Evolutionary conservation across 2,797 vertebrate species (phyloP), one percentile per base, ranked within the genome.

Genomic region (Acanthurus leucopareius): DNA sequence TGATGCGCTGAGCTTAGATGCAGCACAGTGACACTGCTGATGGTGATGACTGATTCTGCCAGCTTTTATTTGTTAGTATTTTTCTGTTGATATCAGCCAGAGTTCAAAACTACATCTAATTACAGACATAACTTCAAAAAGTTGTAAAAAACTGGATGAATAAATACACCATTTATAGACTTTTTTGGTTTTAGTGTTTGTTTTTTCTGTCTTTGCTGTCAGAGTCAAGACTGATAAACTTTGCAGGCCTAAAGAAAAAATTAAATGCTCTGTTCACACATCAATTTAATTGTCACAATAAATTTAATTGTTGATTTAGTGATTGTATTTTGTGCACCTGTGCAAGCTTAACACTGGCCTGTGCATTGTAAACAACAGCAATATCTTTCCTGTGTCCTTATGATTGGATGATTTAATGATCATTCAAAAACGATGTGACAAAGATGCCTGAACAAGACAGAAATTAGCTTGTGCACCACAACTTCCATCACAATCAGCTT

Each of bases 11-110:
- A 86, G 54, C 52, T 73, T 17, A 71, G 69, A 45, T 64, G 10
- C 75, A 59, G 56, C 65, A 63, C 47, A 35, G 52, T 68, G 77
- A 69, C 59, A 52, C 47, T 87, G 77, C 79, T 89, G 82, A 38
- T 83, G 84, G 77, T 59, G 40, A 66, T 86, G 83, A 89, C 75
- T 78, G 58, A 78, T 81, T 85, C 63, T 80, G 42, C 61, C 79
- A 58, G 64, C 69, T 71, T 88, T 71, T 62, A 59, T 61, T 80
- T 83, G 61, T 77, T 84, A 40, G 77, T 70, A 65, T 91, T 80
- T 65, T 32, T 58, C 65, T 74, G 69, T 71, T 58, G 75, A 44
- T 61, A 66, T 72, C 62, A 67, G 22, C 53, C 67, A 64, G 59
- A 80, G 61, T 78, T 79, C 48, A 52, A 74, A 82, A 52, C 22